These are phyloP conservation scores for Tretioscincus oriximinensis DNA, from an alignment of 2,113 vertebrate genomes.

Conservation along the genomic window DNA sequence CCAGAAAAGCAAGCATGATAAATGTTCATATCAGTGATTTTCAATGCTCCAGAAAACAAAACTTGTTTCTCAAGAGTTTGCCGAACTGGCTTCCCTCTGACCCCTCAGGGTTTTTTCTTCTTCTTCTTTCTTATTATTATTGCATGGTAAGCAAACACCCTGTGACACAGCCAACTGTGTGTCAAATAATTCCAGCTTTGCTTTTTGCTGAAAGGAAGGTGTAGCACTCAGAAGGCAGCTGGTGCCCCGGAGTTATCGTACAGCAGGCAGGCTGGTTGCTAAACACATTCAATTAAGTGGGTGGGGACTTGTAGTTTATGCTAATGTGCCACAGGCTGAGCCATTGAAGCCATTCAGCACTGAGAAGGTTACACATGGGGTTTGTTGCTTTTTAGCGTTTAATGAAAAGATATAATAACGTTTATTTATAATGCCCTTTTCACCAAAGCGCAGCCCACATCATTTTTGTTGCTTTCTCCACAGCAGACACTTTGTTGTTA, in stretches of 20 bases:
- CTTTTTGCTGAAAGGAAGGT: not conserved
- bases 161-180: not conserved
- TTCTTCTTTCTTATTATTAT: not conserved
- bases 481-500: too few species aligned
- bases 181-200: not conserved
- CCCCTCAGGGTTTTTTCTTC: not conserved
- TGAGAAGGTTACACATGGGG: not conserved
- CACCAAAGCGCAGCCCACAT: too few species aligned
- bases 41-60: not conserved
- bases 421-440: too few species aligned
- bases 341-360: not conserved
- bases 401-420: not conserved
- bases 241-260: not conserved
- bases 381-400: not conserved
- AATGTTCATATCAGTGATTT: not conserved
- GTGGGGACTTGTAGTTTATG: not conserved
- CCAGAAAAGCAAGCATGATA: not conserved
- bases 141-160: not conserved
- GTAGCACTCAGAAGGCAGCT: not conserved
- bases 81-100: not conserved
- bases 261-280: not conserved
- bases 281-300: not conserved
- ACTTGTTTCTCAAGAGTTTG: not conserved
- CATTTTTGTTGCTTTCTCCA: too few species aligned
- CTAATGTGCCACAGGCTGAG: not conserved